phyloP scores from a whole-genome alignment of 1,140 invertebrate species.

The Anastrepha obliqua region DNA sequence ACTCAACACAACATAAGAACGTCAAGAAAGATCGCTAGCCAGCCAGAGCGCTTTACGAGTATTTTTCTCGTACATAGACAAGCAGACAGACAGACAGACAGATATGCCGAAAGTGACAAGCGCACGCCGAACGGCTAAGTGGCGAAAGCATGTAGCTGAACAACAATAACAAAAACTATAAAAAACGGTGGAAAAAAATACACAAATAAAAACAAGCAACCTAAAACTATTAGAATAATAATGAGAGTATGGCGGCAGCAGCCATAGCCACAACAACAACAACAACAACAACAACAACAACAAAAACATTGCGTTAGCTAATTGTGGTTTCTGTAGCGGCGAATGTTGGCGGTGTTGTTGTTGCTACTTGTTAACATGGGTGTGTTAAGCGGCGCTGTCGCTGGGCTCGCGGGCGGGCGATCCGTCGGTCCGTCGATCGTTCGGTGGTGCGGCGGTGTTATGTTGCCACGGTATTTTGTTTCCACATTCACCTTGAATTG shows the following conservation, averaged over 20 bases:
- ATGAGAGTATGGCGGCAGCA: constrained; percentile 62
- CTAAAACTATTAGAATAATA: constrained; percentile 53
- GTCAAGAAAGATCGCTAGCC: constrained; percentile 2
- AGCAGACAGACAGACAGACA: not conserved
- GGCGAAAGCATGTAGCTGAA: constrained; percentile 8
- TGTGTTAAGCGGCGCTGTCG: constrained; percentile 58
- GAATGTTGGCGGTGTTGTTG: constrained; percentile 60
- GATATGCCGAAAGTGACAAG: constrained; percentile 26
- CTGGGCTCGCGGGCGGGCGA: not conserved
- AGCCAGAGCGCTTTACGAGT: not conserved
- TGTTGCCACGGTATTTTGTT: constrained; percentile 50
- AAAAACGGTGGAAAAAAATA: not conserved
- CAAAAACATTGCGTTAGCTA: constrained; percentile 61
- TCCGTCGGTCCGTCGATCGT: not conserved
- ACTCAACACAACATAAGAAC: not conserved
- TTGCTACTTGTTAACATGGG: constrained; percentile 33
- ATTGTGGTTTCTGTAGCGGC: constrained; percentile 49
- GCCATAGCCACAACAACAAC: constrained; percentile 56
- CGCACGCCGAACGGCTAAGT: not conserved
- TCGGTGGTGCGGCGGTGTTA: not conserved
- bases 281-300: constrained; percentile 55
- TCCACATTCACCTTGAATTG: constrained; percentile 54
- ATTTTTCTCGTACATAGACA: not conserved
- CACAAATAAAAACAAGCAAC: not conserved
- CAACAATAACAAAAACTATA: not conserved